Conservation (phyloP, 2,797 vertebrate species). For the Heteromormyrus szaboi region DNA sequence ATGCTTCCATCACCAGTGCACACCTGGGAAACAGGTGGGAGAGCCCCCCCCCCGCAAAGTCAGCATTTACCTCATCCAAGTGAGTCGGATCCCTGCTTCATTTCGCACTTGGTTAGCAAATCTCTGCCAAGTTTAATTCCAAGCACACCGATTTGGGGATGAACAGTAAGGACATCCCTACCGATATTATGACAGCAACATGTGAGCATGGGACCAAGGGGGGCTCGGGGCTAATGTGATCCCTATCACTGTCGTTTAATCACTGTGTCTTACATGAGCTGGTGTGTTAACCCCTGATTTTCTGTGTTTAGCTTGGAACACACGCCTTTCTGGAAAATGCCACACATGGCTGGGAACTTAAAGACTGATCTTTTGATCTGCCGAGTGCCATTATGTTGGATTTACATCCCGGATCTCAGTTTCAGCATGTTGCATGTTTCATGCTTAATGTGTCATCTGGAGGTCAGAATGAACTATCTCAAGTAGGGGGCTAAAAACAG, state of each 20-base stretch:
- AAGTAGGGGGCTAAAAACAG: neutral
- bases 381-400: neutral
- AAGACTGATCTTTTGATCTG: neutral
- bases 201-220: neutral
- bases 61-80: neutral
- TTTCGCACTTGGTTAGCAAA: neutral
- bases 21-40: neutral
- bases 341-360: neutral
- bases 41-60: neutral
- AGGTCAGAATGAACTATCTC: neutral
- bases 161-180: neutral
- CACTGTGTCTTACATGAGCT: neutral
- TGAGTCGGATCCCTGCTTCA: neutral
- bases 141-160: neutral
- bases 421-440: neutral
- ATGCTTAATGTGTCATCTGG: neutral
- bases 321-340: neutral
- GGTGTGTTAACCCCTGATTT: neutral
- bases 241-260: neutral
- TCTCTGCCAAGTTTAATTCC: neutral
- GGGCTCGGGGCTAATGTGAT: neutral
- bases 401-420: neutral
- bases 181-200: neutral
- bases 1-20: neutral
- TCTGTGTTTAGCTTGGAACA: neutral